These are phyloP conservation scores for Stenichneumon culpator DNA, from an alignment of 2,888 invertebrate species.

Conservation along the genomic window DNA sequence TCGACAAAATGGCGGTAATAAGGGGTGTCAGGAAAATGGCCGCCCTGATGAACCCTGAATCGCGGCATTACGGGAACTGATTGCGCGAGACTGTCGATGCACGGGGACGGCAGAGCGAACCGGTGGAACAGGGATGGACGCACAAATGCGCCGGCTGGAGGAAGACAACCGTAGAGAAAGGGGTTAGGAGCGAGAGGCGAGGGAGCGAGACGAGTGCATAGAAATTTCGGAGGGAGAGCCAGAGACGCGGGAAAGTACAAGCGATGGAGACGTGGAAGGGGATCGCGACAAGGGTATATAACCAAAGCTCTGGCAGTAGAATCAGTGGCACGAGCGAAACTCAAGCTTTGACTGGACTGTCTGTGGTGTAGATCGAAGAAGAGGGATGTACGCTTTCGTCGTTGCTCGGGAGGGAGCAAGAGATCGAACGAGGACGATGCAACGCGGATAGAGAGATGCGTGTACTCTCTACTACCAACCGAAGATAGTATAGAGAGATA, in stretches of 20 bases:
- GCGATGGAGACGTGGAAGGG: constrained; percentile 12
- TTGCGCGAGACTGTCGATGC: constrained; percentile 78
- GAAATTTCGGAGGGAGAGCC: constrained; percentile 26
- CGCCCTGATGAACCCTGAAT: constrained; percentile 82
- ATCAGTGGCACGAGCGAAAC: not conserved
- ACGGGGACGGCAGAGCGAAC: constrained; percentile 53
- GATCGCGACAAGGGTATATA: constrained; percentile 12
- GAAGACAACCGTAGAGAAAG: not conserved
- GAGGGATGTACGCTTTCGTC: not conserved
- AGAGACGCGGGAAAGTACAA: constrained; percentile 15
- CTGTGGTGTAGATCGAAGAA: constrained; percentile 29
- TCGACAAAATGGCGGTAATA: constrained; percentile 82
- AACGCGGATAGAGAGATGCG: constrained; percentile 21
- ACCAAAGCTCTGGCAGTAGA: constrained; percentile 13
- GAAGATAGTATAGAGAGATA: constrained; percentile 9
- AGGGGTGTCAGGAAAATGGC: constrained; percentile 83
- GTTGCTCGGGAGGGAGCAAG: not conserved
- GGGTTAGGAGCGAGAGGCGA: not conserved
- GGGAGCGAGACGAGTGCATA: constrained; percentile 17
- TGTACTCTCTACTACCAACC: not conserved
- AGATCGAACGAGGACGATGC: not conserved
- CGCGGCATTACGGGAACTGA: constrained; percentile 82
- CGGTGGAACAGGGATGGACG: constrained; percentile 43
- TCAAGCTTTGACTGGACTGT: constrained; percentile 29
- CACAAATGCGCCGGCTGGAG: constrained; percentile 24